These are phyloP conservation scores for Dasyurus viverrinus DNA, from an alignment of 2,113 vertebrate species.

Conservation along the genomic window DNA sequence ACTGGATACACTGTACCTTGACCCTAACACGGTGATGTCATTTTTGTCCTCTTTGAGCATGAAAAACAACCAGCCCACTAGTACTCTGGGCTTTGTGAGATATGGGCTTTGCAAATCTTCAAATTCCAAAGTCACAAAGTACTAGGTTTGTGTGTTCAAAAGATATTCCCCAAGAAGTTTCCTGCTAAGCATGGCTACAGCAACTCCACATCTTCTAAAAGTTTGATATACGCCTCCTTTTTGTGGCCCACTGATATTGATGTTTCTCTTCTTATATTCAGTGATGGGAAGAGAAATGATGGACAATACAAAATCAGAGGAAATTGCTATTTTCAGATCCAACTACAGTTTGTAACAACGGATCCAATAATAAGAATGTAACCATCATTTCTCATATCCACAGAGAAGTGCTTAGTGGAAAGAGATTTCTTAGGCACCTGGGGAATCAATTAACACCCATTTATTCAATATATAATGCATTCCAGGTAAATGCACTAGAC, in stretches of 20 bases:
- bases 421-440: not conserved
- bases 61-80: not conserved
- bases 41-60: not conserved
- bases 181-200: conserved; percentile 17
- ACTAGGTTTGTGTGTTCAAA: not conserved
- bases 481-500: not conserved
- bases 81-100: not conserved
- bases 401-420: not conserved
- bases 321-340: not conserved
- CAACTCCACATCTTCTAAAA: conserved; percentile 6
- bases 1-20: not conserved
- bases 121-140: not conserved
- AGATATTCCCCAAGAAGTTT: conserved; percentile 8
- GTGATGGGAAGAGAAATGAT: conserved; percentile 18
- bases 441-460: not conserved
- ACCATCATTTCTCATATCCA: not conserved
- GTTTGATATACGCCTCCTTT: conserved; percentile 4
- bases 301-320: not conserved
- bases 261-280: not conserved
- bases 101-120: not conserved
- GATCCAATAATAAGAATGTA: not conserved
- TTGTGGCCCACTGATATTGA: not conserved
- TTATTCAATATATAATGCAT: not conserved
- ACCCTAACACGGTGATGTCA: not conserved
- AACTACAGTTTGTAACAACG: not conserved